Conservation (phyloP, 2,888 invertebrate species). For the Tricholauxania praeusta region DNA sequence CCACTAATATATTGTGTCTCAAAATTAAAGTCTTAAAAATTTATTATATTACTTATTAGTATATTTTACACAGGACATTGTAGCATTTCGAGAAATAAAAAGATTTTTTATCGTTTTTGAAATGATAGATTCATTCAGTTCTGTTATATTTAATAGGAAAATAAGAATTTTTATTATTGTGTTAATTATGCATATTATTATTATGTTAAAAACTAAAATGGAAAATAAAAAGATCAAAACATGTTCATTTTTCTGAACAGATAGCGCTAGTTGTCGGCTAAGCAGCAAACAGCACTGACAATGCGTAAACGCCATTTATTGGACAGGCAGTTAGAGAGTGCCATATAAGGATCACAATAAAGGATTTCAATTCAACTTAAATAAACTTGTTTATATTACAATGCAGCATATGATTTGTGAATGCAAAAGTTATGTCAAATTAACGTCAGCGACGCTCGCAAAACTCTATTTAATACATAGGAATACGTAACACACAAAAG, state of each 20-base stretch:
- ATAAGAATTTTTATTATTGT: no score
- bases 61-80: no score
- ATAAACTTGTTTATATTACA: slow-evolving; percentile 53
- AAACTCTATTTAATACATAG: background rate
- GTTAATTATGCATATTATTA: background rate
- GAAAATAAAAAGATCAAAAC: background rate
- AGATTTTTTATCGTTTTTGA: no score
- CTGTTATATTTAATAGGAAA: no score
- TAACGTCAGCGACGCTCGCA: slow-evolving; percentile 54
- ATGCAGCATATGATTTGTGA: slow-evolving; percentile 35
- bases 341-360: slow-evolving; percentile 58
- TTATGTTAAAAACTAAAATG: background rate
- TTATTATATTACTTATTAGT: no score
- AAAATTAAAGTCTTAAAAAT: no score
- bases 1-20: no score
- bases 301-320: no score
- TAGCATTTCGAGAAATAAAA: no score
- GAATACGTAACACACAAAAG: no score
- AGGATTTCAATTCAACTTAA: slow-evolving; percentile 39
- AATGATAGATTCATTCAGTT: no score
- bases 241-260: background rate
- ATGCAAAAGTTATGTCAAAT: slow-evolving; percentile 57
- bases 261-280: background rate
- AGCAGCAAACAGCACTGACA: background rate
- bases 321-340: background rate